phyloP scores from a whole-genome alignment of 2,888 invertebrate species.

The Itoplectis maculator region DNA sequence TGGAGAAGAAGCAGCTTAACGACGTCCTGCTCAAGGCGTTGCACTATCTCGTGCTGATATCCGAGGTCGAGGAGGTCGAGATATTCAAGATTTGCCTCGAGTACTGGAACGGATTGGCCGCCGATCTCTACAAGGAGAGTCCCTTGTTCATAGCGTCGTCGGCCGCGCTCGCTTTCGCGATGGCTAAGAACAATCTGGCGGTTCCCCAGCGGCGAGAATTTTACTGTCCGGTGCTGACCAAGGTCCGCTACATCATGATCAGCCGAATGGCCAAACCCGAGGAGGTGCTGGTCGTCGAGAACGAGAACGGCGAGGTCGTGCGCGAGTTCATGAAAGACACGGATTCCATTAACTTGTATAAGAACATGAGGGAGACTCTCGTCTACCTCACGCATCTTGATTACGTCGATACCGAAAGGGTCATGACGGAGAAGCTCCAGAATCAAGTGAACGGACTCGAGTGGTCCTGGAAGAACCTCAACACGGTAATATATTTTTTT shows the following conservation, averaged over 20 bases:
- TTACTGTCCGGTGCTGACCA: slow-evolving; percentile 93
- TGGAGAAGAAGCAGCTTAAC: slow-evolving; percentile 92
- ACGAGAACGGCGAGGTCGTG: slow-evolving; percentile 99
- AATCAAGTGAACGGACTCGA: slow-evolving; percentile 99
- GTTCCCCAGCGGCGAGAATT: slow-evolving; percentile 88
- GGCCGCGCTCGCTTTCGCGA: slow-evolving; percentile 84
- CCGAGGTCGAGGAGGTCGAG: slow-evolving; percentile 99
- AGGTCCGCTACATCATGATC: slow-evolving; percentile 98
- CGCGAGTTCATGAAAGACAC: slow-evolving; percentile 99
- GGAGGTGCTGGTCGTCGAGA: slow-evolving; percentile 99
- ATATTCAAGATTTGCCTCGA: slow-evolving; percentile 99
- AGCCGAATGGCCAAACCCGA: slow-evolving; percentile 99
- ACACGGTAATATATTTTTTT: slow-evolving; percentile 88
- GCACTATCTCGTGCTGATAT: slow-evolving; percentile 95
- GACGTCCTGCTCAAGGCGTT: slow-evolving; percentile 93
- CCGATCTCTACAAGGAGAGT: slow-evolving; percentile 96
- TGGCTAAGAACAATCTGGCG: slow-evolving; percentile 81
- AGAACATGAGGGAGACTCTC: slow-evolving; percentile 99
- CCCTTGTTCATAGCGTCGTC: slow-evolving; percentile 90
- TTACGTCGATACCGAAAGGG: slow-evolving; percentile 98
- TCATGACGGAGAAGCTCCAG: slow-evolving; percentile 99
- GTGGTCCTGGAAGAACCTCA: slow-evolving; percentile 99
- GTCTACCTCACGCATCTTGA: slow-evolving; percentile 99
- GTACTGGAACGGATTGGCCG: slow-evolving; percentile 98
- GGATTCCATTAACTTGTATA: slow-evolving; percentile 99